Conservation (phyloP, 1,140 invertebrate genomes). For the Drosophila repletoides region DNA sequence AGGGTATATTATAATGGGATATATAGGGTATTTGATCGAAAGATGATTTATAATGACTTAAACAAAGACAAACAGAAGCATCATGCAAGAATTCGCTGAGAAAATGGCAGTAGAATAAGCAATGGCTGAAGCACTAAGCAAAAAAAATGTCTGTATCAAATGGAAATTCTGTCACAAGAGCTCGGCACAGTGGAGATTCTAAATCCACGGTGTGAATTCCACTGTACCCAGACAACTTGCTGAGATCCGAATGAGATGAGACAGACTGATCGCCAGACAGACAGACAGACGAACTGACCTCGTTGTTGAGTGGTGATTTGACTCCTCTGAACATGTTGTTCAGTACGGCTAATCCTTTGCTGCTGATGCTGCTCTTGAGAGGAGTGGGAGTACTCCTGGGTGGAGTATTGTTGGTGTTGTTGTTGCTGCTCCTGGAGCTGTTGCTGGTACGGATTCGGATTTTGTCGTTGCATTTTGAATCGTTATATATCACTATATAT, state of each 20-base stretch:
- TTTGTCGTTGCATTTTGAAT: constrained; percentile 82
- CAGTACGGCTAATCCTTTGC: constrained; percentile 87
- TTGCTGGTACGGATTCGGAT: constrained; percentile 82
- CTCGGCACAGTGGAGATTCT: constrained; percentile 56
- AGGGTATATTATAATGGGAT: no score
- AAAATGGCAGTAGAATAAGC: neutral
- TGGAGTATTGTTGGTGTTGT: constrained; percentile 84
- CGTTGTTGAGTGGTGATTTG: constrained; percentile 90
- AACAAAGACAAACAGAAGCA: no score
- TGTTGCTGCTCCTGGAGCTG: constrained; percentile 81
- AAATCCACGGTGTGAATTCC: constrained; percentile 77
- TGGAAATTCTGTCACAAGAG: constrained; percentile 41
- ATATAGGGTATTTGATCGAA: no score
- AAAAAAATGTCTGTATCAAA: neutral
- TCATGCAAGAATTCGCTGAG: constrained; percentile 10
- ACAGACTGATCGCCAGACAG: neutral
- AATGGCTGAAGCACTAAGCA: constrained; percentile 16
- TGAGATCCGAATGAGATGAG: constrained; percentile 2
- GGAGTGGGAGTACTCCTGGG: constrained; percentile 77
- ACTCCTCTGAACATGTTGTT: constrained; percentile 88
- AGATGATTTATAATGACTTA: no score
- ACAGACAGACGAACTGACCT: constrained; percentile 84
- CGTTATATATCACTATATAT: constrained; percentile 82
- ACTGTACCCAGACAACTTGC: constrained; percentile 48
- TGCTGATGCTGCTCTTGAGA: constrained; percentile 83